A percentile compares a stretch with the other conserved stretches of the same genome.
phyloP scores from a whole-genome alignment of 2,113 vertebrate species.

The Argyrosomus japonicus region DNA sequence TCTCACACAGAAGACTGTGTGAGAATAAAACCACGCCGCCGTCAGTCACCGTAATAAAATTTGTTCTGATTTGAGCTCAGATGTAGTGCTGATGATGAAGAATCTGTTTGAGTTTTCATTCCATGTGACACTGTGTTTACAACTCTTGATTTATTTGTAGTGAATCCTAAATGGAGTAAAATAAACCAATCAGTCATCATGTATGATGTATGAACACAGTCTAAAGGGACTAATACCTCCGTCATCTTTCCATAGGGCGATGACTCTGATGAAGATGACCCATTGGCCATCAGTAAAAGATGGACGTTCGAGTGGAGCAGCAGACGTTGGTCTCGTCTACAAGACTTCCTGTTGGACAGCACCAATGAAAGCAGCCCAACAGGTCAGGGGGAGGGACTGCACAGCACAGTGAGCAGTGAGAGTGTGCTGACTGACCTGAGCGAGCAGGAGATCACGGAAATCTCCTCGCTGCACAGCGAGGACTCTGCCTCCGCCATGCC shows the following conservation, averaged over 20 bases:
- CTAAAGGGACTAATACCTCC: not conserved
- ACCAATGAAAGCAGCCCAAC: constrained; percentile 83
- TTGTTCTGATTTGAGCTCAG: too few species aligned
- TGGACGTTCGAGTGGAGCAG: constrained; percentile 98
- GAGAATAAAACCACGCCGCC: not conserved
- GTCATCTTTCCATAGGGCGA: constrained; percentile 85
- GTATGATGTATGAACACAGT: not conserved
- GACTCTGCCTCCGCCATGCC: constrained; percentile 83
- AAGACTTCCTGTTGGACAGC: constrained; percentile 86
- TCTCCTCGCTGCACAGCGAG: constrained; percentile 93
- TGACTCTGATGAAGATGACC: constrained; percentile 97
- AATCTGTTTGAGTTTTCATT: not conserved
- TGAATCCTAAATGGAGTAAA: not conserved
- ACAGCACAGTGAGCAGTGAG: constrained; percentile 92
- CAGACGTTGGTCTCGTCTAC: constrained; percentile 94
- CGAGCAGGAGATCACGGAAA: constrained; percentile 89
- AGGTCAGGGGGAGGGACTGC: constrained; percentile 86
- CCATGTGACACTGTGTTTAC: not conserved
- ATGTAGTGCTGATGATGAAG: not conserved
- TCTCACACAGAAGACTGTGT: too few species aligned
- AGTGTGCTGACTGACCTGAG: constrained; percentile 95
- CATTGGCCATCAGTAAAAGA: constrained; percentile 95
- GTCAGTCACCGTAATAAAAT: too few species aligned
- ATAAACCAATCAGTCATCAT: not conserved
- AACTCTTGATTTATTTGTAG: constrained; percentile 4